Conservation (phyloP, 2,888 invertebrate species). For the Dione juno region DNA sequence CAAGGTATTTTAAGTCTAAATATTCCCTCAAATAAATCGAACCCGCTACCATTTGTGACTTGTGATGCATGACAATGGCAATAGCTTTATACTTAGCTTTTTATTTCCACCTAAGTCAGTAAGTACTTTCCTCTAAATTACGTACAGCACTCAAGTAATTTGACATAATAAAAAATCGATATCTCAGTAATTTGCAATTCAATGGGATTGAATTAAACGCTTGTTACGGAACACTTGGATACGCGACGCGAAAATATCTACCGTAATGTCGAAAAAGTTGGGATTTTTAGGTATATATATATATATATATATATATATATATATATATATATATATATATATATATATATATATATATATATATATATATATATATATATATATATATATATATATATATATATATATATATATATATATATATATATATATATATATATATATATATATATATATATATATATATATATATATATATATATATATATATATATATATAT, state of each 20-base stretch:
- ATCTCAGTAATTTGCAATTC: conserved; percentile 49
- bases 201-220: conserved; percentile 50
- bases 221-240: conserved; percentile 46
- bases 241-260: conserved; percentile 24
- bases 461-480: too few relatives aligned
- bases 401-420: too few relatives aligned
- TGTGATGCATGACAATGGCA: background rate
- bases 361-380: too few relatives aligned
- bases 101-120: background rate
- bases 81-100: background rate
- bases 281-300: too few relatives aligned
- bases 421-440: too few relatives aligned
- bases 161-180: conserved; percentile 26
- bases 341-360: too few relatives aligned
- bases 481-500: too few relatives aligned
- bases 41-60: background rate
- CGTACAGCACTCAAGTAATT: conserved; percentile 16
- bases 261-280: conserved; percentile 29
- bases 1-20: too few relatives aligned
- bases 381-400: too few relatives aligned
- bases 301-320: too few relatives aligned
- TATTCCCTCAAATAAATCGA: background rate
- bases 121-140: background rate
- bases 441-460: too few relatives aligned
- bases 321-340: too few relatives aligned